Conservation (phyloP, 2,888 invertebrate genomes). For the Dryocosmus kuriphilus region DNA sequence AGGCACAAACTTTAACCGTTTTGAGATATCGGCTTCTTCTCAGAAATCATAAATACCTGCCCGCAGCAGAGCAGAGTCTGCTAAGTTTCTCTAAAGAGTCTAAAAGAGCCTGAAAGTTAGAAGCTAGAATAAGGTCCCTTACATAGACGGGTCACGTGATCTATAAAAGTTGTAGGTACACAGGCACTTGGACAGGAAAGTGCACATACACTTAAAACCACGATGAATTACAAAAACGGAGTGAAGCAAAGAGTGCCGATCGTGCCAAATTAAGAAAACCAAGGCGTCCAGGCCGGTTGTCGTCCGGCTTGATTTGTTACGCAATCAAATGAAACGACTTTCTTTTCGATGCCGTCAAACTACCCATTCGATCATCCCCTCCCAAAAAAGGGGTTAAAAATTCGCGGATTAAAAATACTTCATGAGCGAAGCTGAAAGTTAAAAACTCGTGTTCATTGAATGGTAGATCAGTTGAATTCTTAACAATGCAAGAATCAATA, state of each 20-base stretch:
- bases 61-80: not conserved
- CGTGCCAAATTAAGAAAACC: slow-evolving; percentile 40
- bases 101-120: not conserved
- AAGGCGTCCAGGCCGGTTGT: slow-evolving; percentile 25
- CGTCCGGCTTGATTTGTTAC: slow-evolving; percentile 34
- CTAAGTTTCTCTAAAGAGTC: not conserved
- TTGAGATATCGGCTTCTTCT: slow-evolving; percentile 28
- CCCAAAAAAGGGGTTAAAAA: not conserved
- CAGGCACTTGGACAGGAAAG: slow-evolving; percentile 4
- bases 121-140: not conserved
- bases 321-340: slow-evolving; percentile 40
- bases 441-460: not conserved
- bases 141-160: slow-evolving; percentile 25
- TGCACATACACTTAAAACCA: slow-evolving; percentile 7
- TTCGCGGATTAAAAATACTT: not conserved
- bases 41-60: slow-evolving; percentile 37
- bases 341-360: slow-evolving; percentile 32
- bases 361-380: not conserved
- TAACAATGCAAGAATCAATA: slow-evolving; percentile 16
- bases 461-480: not conserved
- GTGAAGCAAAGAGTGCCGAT: slow-evolving; percentile 40
- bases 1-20: slow-evolving; percentile 2
- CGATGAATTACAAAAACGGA: slow-evolving; percentile 31
- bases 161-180: slow-evolving; percentile 19
- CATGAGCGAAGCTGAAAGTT: not conserved